Base-by-base conservation (phyloP, 2,113 vertebrate genomes). In the Haemorhous mexicanus region DNA sequence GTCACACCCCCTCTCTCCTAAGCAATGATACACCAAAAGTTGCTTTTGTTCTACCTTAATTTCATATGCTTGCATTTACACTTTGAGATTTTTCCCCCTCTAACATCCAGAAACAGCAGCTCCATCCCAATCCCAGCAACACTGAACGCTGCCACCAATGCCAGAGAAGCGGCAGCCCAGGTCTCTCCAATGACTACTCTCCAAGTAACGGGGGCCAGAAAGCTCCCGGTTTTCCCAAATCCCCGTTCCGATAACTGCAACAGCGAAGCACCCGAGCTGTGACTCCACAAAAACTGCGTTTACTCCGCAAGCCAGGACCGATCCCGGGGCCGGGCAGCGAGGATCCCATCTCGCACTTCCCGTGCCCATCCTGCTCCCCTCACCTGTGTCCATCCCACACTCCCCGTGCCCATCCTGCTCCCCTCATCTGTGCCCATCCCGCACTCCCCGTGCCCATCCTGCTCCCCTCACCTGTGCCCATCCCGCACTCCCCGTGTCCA, bases 61-160 rank as follows among this genome's bases (percentile, higher is more conserved):
- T 63, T 75, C 55, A 26, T 0, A 17, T 2, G 6, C 32, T 66
- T 8, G 0, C 28, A 17, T 41, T 46, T 43, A 24, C 59, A 11
- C 52, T 44, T 43, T 7, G 32, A 28, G 27, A 3, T 14, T 4
- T 15, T 16, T 2, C 0, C 10, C 9, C 10, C 16, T 5, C 22
- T 69, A 22, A 56, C 10, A 8, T 7, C 26, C 78, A 59, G 27
- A 37, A 62, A 7, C 14, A n/a, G 69, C 69, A 18, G 9, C 2
- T 33, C 41, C 62, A 44, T 26, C 41, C 47, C 41, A 33, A 3
- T 28, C 32, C 55, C 55, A 24, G 52, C 7, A 4, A 44, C 66
- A 39, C 32, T 46, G 66, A 66, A 7, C 14, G 17, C 52, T 90
- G 58, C 59, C 39, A 5, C 30, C 7, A 39, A 9, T 1, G 39